Conservation (phyloP, 2,113 vertebrate genomes). For the Odontesthes bonariensis region DNA sequence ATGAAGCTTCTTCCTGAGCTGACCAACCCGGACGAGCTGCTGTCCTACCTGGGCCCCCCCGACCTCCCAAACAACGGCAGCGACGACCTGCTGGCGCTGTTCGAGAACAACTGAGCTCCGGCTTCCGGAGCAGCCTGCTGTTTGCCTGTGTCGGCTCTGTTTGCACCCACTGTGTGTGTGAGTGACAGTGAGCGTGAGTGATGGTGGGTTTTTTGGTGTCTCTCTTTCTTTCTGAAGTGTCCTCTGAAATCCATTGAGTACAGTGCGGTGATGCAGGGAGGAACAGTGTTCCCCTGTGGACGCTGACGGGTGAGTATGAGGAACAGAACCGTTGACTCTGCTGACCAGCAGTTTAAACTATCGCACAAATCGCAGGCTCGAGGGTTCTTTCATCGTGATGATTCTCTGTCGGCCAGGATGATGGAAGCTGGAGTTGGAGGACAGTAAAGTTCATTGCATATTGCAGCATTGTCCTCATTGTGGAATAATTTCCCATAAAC, state of each 20-base stretch:
- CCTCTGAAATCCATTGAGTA: slow-evolving; percentile 18
- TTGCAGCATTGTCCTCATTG: neutral
- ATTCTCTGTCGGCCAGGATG: neutral
- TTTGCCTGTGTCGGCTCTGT: slow-evolving; percentile 14
- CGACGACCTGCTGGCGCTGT: slow-evolving; percentile 94
- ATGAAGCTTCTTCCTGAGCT: slow-evolving; percentile 94
- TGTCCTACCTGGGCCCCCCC: slow-evolving; percentile 93
- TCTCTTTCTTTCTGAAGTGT: slow-evolving; percentile 28
- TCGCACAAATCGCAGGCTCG: slow-evolving; percentile 61
- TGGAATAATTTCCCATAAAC: too few relatives aligned
- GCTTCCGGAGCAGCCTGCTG: slow-evolving; percentile 25
- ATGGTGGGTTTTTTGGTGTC: slow-evolving; percentile 20
- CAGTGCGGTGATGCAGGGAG: slow-evolving; percentile 9
- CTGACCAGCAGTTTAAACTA: slow-evolving; percentile 62
- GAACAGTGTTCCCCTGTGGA: slow-evolving; percentile 8
- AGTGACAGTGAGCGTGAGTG: neutral
- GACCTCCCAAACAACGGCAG: slow-evolving; percentile 94
- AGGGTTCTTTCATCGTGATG: slow-evolving; percentile 14
- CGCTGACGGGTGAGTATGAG: slow-evolving; percentile 12
- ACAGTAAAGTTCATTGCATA: too few relatives aligned
- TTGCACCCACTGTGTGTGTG: slow-evolving; percentile 8
- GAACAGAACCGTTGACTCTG: slow-evolving; percentile 30
- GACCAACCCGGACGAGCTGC: slow-evolving; percentile 94
- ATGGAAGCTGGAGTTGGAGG: neutral
- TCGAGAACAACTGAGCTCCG: slow-evolving; percentile 90